Evolutionary conservation across 2,888 invertebrate genomes (phyloP).

Genomic region (Polymixis lichenea): DNA sequence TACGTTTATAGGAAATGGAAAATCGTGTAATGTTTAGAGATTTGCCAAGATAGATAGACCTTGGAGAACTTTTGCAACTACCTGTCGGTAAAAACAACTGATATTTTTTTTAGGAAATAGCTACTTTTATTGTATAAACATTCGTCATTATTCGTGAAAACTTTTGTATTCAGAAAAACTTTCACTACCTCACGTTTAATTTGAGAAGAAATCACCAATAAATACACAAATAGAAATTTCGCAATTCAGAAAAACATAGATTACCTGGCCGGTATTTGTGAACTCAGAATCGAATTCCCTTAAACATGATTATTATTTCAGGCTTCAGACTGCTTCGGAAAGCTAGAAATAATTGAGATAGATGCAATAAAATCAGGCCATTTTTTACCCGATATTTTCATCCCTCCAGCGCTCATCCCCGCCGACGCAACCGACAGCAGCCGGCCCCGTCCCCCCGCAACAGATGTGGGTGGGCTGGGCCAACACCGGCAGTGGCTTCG

Average conservation of each 20-base stretch:
- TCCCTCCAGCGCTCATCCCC: conserved; percentile 74
- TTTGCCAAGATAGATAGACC: neutral
- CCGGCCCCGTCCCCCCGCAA: conserved; percentile 61
- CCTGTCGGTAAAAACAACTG: neutral
- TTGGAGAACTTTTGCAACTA: conserved; percentile 1
- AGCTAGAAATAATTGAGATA: neutral
- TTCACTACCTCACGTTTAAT: neutral
- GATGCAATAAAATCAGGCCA: neutral
- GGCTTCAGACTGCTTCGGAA: neutral
- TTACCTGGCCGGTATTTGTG: neutral
- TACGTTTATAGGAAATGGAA: conserved; percentile 21
- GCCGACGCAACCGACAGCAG: conserved; percentile 65
- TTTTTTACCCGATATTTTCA: neutral
- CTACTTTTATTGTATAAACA: conserved; percentile 2
- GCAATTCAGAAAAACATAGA: neutral
- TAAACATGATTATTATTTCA: neutral
- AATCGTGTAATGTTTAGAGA: neutral
- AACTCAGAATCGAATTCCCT: neutral
- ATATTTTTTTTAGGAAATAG: neutral
- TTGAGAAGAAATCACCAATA: neutral
- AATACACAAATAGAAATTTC: neutral
- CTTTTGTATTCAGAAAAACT: neutral
- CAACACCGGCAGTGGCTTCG: conserved; percentile 70
- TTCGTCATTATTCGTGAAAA: neutral
- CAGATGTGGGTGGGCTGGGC: conserved; percentile 84